These are phyloP conservation scores for Sander lucioperca DNA, from an alignment of 2,113 vertebrate species.

Conservation along the genomic window DNA sequence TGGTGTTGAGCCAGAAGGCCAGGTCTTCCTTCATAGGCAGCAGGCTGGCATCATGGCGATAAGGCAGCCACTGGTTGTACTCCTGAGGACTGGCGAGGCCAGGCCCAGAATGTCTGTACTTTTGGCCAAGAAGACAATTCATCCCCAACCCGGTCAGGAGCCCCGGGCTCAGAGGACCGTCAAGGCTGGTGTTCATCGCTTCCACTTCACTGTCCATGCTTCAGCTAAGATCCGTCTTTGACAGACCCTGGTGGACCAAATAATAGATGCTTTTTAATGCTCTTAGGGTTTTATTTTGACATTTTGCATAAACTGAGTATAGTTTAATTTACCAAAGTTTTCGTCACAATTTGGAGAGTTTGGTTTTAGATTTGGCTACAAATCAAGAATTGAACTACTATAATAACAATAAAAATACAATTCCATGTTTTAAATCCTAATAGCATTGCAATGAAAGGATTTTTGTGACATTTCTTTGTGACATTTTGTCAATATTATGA, in stretches of 20 bases:
- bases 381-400: background rate
- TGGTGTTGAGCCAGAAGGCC: constrained; percentile 93
- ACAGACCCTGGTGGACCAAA: constrained; percentile 28
- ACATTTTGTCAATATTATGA: background rate
- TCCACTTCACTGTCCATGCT: constrained; percentile 68
- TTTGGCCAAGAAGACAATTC: constrained; percentile 80
- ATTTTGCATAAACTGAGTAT: background rate
- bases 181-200: constrained; percentile 83
- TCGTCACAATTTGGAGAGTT: background rate
- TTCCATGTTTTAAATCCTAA: background rate
- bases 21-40: constrained; percentile 98
- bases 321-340: background rate
- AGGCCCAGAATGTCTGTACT: constrained; percentile 86
- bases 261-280: background rate
- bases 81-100: constrained; percentile 94
- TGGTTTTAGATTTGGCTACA: background rate
- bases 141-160: constrained; percentile 69
- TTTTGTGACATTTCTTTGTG: background rate
- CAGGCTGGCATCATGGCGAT: constrained; percentile 94
- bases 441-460: background rate
- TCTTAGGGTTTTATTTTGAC: background rate
- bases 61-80: constrained; percentile 95
- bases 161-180: constrained; percentile 73
- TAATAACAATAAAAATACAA: background rate
- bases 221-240: constrained; percentile 17